Conservation (phyloP, 2,113 vertebrate genomes). For the Colaptes auratus region DNA sequence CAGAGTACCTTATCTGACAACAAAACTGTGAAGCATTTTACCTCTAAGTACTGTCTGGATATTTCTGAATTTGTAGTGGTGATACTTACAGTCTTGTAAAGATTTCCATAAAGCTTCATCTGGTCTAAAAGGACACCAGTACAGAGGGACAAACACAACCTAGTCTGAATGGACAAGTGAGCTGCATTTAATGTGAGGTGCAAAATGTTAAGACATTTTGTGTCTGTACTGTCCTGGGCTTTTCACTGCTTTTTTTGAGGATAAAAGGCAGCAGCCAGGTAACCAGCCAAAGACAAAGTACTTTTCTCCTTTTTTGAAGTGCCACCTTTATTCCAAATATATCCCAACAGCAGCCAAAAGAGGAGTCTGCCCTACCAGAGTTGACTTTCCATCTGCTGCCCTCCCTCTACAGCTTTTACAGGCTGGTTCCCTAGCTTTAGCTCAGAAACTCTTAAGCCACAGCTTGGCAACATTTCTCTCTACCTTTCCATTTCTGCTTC, state of each 20-base stretch:
- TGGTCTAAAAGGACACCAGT: not conserved
- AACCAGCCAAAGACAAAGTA: not conserved
- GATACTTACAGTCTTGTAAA: not conserved
- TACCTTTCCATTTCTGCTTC: not conserved
- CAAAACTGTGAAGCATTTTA: not conserved
- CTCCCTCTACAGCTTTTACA: not conserved
- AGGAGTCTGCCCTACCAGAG: not conserved
- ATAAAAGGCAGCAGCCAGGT: not conserved
- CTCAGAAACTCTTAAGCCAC: not conserved
- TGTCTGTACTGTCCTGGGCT: not conserved
- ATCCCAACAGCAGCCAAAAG: not conserved
- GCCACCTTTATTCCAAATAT: not conserved
- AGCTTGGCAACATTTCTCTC: not conserved
- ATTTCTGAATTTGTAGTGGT: not conserved
- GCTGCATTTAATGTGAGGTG: not conserved
- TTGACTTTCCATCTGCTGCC: not conserved
- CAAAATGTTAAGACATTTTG: not conserved
- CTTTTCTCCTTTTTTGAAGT: not conserved
- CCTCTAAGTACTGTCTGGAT: not conserved
- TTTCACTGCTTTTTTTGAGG: not conserved
- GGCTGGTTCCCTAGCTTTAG: not conserved
- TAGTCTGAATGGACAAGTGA: not conserved
- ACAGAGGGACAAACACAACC: not conserved
- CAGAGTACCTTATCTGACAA: not conserved
- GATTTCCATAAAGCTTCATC: not conserved